A percentile compares a stretch with the other conserved stretches of the same genome.
Evolutionary conservation across 2,888 invertebrate genomes (phyloP).

Genomic region (Phyllotreta striolata): DNA sequence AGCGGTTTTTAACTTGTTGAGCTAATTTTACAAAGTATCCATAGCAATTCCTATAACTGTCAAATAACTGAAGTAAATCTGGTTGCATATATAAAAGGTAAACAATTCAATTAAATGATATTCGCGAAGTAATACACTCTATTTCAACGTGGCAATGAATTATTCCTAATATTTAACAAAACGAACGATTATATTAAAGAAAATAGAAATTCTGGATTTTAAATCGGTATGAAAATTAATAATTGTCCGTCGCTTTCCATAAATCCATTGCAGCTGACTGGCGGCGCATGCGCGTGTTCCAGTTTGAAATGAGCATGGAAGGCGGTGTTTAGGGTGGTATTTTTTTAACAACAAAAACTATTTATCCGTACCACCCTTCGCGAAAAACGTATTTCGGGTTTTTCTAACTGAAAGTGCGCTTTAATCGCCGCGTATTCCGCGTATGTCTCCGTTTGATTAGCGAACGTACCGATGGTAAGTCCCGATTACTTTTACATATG

Average conservation of each 20-base stretch:
- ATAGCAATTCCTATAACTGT: not conserved
- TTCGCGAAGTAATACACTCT: too few relatives aligned
- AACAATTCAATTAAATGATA: too few relatives aligned
- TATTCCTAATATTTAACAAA: too few relatives aligned
- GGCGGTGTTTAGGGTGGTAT: slow-evolving; percentile 56
- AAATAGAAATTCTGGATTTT: slow-evolving; percentile 6
- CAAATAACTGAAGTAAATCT: not conserved
- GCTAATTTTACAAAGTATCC: too few relatives aligned
- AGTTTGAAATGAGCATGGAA: slow-evolving; percentile 58
- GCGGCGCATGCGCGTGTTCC: slow-evolving; percentile 55
- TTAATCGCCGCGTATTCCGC: slow-evolving; percentile 10
- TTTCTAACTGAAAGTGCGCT: slow-evolving; percentile 14
- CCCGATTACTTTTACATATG: slow-evolving; percentile 27
- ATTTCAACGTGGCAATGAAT: too few relatives aligned
- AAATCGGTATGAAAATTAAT: slow-evolving; percentile 20
- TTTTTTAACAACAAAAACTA: slow-evolving; percentile 48
- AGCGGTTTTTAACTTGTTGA: too few relatives aligned
- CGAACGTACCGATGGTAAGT: slow-evolving; percentile 40
- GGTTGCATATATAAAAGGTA: slow-evolving; percentile 19
- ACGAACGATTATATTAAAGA: too few relatives aligned
- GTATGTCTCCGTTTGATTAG: slow-evolving; percentile 28
- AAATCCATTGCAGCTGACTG: slow-evolving; percentile 41
- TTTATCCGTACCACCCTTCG: slow-evolving; percentile 38
- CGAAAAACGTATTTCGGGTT: slow-evolving; percentile 34
- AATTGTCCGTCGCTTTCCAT: slow-evolving; percentile 19